Evolutionary conservation across 2,888 invertebrate species (phyloP).

Genomic region (Hedya salicella): DNA sequence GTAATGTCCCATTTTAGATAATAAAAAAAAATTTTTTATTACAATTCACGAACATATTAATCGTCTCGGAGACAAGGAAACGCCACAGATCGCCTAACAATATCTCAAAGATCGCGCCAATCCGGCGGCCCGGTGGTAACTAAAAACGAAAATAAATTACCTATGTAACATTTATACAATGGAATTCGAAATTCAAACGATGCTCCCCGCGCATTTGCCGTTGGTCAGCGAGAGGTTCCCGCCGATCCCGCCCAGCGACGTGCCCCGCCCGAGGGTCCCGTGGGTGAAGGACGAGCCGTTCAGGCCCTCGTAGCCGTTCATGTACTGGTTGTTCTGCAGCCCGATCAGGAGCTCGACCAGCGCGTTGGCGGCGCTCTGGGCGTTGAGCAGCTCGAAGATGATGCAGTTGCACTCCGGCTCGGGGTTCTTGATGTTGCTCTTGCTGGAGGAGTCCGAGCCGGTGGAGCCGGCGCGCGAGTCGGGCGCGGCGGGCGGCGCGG

Average conservation of each 20-base stretch:
- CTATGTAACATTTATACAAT: slow-evolving; percentile 16
- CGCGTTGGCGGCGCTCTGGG: slow-evolving; percentile 77
- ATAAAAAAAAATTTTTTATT: background rate
- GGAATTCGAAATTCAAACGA: slow-evolving; percentile 62
- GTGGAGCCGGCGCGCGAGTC: slow-evolving; percentile 62
- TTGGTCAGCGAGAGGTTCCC: slow-evolving; percentile 75
- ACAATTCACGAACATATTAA: too few species aligned
- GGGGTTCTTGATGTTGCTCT: slow-evolving; percentile 63
- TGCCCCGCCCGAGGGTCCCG: slow-evolving; percentile 66
- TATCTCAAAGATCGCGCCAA: slow-evolving; percentile 6
- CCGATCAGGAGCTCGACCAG: slow-evolving; percentile 77
- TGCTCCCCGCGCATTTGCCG: slow-evolving; percentile 75
- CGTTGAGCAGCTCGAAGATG: slow-evolving; percentile 75
- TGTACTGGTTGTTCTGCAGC: slow-evolving; percentile 78
- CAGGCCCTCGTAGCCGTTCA: slow-evolving; percentile 69
- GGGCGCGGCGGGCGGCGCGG: slow-evolving; percentile 58
- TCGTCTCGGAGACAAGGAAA: too few species aligned
- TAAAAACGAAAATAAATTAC: background rate
- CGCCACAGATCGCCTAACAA: background rate
- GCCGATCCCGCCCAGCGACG: slow-evolving; percentile 63
- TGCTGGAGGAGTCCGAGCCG: slow-evolving; percentile 64
- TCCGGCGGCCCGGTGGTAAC: slow-evolving; percentile 26
- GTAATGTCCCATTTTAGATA: background rate
- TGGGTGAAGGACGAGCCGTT: slow-evolving; percentile 61
- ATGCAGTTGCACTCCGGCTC: slow-evolving; percentile 81